These are phyloP conservation scores for Recurvirostra avosetta DNA, from an alignment of 2,113 vertebrate species.

Conservation along the genomic window DNA sequence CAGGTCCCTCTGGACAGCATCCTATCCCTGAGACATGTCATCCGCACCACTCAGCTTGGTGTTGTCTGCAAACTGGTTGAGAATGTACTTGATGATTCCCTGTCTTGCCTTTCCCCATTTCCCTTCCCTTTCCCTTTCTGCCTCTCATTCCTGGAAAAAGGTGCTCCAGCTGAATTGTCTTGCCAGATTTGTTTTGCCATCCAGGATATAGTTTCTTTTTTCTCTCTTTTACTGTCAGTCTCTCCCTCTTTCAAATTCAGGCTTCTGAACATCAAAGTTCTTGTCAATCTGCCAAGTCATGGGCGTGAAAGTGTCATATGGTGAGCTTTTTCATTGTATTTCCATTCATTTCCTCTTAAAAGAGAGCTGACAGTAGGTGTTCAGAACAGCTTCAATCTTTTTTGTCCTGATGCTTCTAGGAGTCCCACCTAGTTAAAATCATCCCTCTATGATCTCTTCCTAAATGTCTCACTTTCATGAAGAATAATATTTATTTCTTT, in stretches of 20 bases:
- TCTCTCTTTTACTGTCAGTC: not conserved
- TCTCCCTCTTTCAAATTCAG: not conserved
- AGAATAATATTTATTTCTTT: not conserved
- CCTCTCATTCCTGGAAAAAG: not conserved
- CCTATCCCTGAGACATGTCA: not conserved
- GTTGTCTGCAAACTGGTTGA: not conserved
- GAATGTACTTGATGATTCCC: not conserved
- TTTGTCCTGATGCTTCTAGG: not conserved
- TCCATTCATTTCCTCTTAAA: not conserved
- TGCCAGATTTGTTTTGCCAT: not conserved
- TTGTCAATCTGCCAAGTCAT: not conserved
- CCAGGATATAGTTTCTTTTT: not conserved
- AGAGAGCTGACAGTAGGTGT: not conserved
- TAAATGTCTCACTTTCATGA: not conserved
- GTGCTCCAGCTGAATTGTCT: not conserved
- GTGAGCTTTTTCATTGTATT: not conserved
- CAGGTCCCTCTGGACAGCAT: not conserved
- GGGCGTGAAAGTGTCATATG: not conserved
- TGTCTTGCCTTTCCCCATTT: not conserved
- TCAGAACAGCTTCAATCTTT: not conserved
- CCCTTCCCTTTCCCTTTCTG: not conserved
- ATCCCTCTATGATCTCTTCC: not conserved
- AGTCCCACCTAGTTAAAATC: not conserved
- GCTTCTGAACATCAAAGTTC: not conserved
- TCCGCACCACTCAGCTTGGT: not conserved